Base-by-base conservation (phyloP, 2,113 vertebrate species). In the Istiophorus platypterus region DNA sequence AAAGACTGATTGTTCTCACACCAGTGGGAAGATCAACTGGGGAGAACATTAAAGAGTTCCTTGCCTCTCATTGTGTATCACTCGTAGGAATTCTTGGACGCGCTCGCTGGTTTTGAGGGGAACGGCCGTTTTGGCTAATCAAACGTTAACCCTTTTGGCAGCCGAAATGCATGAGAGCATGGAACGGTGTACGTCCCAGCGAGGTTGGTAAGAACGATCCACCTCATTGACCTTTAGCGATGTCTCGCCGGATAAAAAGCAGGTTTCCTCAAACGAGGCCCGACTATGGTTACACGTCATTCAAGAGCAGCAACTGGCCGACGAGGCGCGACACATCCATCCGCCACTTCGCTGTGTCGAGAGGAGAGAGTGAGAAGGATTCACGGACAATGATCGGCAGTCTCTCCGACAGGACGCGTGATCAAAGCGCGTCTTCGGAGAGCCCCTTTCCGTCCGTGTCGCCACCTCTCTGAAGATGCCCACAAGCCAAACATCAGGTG, bases 401-500 rank as follows among this genome's bases (percentile, higher is more conserved):
- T 49, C 76, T 72, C 42, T 72, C 64, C 66, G 56, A 72, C 69
- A 80, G 37, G 74, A 73, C 31, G 2, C 37, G 54, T 65, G 80
- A 91, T 90, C 89, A 91, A 92, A 92, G 86, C 78, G 1, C 78
- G 77, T 80, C 78, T 72, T 11, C 22, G n/a, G n/a, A 31, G 66
- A 87, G 71, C 29, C 65, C 39, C 79, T 66, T 76, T 83, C 65
- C 26, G n/a, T 76, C 80, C 52, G 47, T 73, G 83, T 80, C 71
- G 84, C 86, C 73, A 6, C 59, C 67, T 69, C 57, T 69, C 63
- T 22, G 78, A 80, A 81, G 88, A 90, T 85, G 85, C 89, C 84
- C 64, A 87, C 83, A 52, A 89, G 75, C 75, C 66, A 84, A 83
- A 81, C 85, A 79, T 86, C 82, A 81, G 81, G 81, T 80, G 82